Percentiles rank a stretch among this genome's conserved stretches.
These are phyloP conservation scores for Eupithecia vulgata DNA, from an alignment of 2,888 invertebrate species.

Conservation along the genomic window DNA sequence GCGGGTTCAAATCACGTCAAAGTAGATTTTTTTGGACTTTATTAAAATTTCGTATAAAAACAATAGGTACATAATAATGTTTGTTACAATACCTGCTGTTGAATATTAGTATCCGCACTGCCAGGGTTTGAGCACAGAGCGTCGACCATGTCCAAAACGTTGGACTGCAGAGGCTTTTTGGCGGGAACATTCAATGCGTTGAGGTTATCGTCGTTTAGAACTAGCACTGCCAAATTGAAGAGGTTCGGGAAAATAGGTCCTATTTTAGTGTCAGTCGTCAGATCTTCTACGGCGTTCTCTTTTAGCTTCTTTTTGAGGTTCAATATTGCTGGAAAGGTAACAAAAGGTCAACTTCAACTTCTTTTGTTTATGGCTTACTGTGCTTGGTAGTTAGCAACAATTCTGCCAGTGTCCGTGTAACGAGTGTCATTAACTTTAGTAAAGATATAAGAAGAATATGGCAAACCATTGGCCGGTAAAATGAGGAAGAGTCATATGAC, in stretches of 20 bases:
- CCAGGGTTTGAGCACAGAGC: slow-evolving; percentile 84
- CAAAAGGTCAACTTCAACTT: too few species aligned
- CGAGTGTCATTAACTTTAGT: too few species aligned
- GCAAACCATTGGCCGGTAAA: too few species aligned
- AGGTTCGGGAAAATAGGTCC: slow-evolving; percentile 85
- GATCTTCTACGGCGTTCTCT: slow-evolving; percentile 81
- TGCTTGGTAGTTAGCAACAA: too few species aligned
- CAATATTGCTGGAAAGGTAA: slow-evolving; percentile 71
- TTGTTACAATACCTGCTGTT: slow-evolving; percentile 74
- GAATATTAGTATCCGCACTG: slow-evolving; percentile 82
- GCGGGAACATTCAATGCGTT: slow-evolving; percentile 78
- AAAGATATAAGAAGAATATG: too few species aligned
- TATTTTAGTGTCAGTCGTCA: slow-evolving; percentile 83
- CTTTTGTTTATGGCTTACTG: too few species aligned
- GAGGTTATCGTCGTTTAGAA: slow-evolving; percentile 83
- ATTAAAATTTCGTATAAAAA: too few species aligned
- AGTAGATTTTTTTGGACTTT: too few species aligned
- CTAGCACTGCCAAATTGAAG: slow-evolving; percentile 83
- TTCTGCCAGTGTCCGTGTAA: too few species aligned
- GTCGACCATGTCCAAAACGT: slow-evolving; percentile 83
- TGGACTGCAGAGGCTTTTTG: slow-evolving; percentile 76
- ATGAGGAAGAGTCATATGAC: too few species aligned
- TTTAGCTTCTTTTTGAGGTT: slow-evolving; percentile 80
- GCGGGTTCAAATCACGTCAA: too few species aligned
- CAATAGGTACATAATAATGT: too few species aligned